A percentile compares a stretch with the other conserved stretches of the same genome.
Conservation (phyloP, 2,113 vertebrate species). For the Mustelus asterias region DNA sequence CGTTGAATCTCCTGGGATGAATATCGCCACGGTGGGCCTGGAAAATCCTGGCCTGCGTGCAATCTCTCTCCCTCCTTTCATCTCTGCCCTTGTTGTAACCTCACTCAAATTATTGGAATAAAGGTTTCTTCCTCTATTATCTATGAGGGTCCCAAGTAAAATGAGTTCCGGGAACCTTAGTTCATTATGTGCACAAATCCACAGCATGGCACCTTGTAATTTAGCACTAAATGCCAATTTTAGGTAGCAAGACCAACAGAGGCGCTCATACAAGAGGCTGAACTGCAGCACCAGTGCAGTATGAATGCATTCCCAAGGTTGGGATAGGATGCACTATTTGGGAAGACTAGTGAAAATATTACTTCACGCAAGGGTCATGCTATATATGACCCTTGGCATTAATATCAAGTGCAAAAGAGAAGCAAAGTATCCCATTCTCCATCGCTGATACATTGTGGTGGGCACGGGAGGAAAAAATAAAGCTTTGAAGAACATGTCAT, state of each 20-base stretch:
- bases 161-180: not conserved
- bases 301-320: not conserved
- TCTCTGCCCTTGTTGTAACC: not conserved
- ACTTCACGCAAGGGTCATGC: not conserved
- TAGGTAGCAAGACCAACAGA: not conserved
- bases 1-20: too few relatives aligned
- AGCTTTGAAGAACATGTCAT: not conserved
- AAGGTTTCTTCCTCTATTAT: not conserved
- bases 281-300: not conserved
- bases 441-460: not conserved
- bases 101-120: not conserved
- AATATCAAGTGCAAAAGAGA: not conserved
- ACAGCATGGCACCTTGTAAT: not conserved
- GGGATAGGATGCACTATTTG: not conserved
- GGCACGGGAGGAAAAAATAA: not conserved
- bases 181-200: not conserved
- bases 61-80: not conserved
- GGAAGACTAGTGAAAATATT: not conserved
- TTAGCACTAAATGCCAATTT: not conserved
- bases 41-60: not conserved
- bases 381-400: not conserved
- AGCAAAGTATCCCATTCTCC: not conserved
- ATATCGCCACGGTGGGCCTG: too few relatives aligned
- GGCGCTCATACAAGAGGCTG: not conserved
- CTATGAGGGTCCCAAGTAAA: not conserved